A percentile compares a stretch with the other conserved stretches of the same genome.
phyloP scores from a whole-genome alignment of 2,113 vertebrate species.

The Turdus rufiventris region DNA sequence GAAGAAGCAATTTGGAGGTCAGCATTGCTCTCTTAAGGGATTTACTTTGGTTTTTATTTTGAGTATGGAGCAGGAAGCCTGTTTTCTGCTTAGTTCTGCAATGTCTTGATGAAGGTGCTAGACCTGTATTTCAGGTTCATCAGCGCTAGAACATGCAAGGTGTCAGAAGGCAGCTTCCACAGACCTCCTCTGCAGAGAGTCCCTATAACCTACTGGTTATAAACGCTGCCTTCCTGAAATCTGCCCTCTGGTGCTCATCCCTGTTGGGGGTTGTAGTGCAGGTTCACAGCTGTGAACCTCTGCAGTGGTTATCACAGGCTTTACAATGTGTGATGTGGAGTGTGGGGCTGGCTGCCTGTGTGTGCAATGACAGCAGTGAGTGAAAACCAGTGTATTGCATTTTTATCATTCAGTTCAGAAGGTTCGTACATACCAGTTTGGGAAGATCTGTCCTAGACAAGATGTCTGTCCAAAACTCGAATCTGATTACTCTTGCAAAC shows the following conservation, averaged over 20 bases:
- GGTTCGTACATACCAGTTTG: background rate
- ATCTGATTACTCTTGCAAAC: background rate
- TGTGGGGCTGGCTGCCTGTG: fast-evolving
- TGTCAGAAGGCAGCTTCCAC: background rate
- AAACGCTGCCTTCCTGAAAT: background rate
- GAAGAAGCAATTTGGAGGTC: conserved; percentile 99
- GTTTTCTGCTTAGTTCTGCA: background rate
- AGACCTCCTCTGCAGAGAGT: background rate
- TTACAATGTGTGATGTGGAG: fast-evolving
- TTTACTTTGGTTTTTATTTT: background rate
- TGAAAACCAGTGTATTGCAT: background rate
- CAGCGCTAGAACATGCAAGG: background rate
- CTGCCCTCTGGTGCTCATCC: background rate
- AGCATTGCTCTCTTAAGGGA: background rate
- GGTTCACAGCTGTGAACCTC: background rate
- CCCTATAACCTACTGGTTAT: background rate
- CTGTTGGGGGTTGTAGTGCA: background rate
- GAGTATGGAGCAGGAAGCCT: background rate
- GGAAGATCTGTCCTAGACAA: background rate
- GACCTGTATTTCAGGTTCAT: background rate
- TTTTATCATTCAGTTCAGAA: background rate
- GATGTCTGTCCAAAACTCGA: background rate
- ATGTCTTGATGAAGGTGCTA: background rate
- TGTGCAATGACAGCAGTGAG: background rate
- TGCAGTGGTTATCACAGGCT: fast-evolving